Base-by-base conservation (phyloP, 2,888 invertebrate genomes). In the Cheilosia urbana region DNA sequence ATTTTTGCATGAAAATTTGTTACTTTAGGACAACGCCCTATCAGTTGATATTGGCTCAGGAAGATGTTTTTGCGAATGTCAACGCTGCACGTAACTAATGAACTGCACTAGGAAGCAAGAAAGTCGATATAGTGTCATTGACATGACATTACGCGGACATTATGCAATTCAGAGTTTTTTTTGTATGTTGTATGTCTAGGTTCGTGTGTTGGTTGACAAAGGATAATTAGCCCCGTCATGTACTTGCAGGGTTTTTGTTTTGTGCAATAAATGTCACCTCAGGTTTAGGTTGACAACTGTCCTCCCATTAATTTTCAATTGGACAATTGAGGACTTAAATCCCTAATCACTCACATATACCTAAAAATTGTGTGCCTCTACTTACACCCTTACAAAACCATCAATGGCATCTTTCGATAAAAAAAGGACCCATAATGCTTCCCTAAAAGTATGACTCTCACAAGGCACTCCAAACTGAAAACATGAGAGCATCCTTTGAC, bases 1-100 rank as follows among this genome's bases (percentile, higher is more conserved):
- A 58, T 58, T 40, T 13, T 37, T 37, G 34, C 58, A 58, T 24
- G 37, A 27, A 24, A 34, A 40, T 24, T 40, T 19, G 58, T 21
- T 58, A 15, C 21, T 5, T 17, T 27, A n/a, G 42, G 45, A 62
- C 24, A 60, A 60, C 24, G 42, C 40, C 40, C 58, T 21, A 7
- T 21, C 9, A 4, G 24, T 15, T n/a, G 60, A 21, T 40, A n/a
- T n/a, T 24, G 11, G 4, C 9, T 27, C n/a, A 17, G 4, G 21
- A 15, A 24, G 40, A 30, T 1, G 15, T 58, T 21, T 40, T 21
- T 19, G 37, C 21, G 15, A 21, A n/a, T 24, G 24, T 40, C 24
- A 60, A 24, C 13, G 37, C 2, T n/a, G n/a, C 60, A 45, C 11
- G 27, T 37, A 15, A 7, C 24, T 24, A 42, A 11, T 24, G 40